These are phyloP conservation scores for Megaceryle alcyon DNA, from an alignment of 2,797 vertebrate genomes.

Conservation along the genomic window DNA sequence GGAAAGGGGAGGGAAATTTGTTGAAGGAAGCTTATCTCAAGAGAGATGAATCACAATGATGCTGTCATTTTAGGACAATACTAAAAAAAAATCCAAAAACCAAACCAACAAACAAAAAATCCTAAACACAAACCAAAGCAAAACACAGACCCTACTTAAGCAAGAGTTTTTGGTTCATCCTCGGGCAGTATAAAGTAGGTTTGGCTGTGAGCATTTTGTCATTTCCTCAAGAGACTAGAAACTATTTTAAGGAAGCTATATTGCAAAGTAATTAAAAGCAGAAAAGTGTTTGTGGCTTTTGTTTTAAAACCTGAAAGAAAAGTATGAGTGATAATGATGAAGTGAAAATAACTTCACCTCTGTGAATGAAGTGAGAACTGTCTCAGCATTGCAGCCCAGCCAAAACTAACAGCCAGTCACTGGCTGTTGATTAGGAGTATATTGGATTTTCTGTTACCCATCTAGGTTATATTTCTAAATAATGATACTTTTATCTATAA, in stretches of 20 bases:
- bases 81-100: background rate
- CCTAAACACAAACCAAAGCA: background rate
- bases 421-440: background rate
- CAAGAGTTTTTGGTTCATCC: background rate
- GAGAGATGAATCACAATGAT: background rate
- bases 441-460: background rate
- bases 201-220: background rate
- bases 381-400: background rate
- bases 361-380: conserved; percentile 5
- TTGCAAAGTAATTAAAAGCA: conserved; percentile 47
- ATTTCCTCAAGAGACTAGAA: background rate
- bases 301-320: conserved; percentile 35
- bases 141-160: background rate
- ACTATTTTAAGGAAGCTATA: background rate
- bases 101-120: background rate
- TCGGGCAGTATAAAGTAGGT: background rate
- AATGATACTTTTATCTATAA: background rate
- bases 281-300: conserved; percentile 12
- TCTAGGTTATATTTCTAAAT: background rate
- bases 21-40: background rate
- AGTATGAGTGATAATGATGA: conserved; percentile 12
- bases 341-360: background rate
- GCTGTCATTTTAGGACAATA: background rate
- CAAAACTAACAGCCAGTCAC: background rate
- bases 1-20: background rate